Evolutionary conservation across 1,140 invertebrate genomes (phyloP).

Genomic region (Arion vulgaris): DNA sequence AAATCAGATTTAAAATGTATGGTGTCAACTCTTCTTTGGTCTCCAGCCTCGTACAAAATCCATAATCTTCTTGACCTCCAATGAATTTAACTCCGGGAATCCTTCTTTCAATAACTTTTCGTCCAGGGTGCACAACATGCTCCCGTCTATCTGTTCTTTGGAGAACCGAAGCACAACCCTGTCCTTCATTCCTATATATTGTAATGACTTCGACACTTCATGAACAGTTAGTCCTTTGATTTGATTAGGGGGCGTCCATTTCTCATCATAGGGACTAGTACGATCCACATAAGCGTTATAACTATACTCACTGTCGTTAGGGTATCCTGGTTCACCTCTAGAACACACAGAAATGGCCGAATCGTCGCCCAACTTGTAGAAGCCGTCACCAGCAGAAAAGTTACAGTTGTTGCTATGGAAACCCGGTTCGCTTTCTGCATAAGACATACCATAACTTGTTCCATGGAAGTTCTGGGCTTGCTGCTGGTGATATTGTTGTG

Average conservation of each 20-base stretch:
- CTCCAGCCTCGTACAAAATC: slow-evolving; percentile 69
- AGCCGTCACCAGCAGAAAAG: slow-evolving; percentile 49
- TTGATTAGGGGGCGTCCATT: slow-evolving; percentile 63
- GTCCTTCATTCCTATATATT: slow-evolving; percentile 70
- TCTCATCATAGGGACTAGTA: slow-evolving; percentile 38
- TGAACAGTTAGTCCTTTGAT: slow-evolving; percentile 58
- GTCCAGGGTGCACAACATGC: slow-evolving; percentile 63
- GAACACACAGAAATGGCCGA: slow-evolving; percentile 64
- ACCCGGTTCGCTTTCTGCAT: slow-evolving; percentile 58
- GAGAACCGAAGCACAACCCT: slow-evolving; percentile 64
- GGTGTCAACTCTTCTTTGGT: slow-evolving; percentile 58
- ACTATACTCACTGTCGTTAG: slow-evolving; percentile 67
- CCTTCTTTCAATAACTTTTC: slow-evolving; percentile 66
- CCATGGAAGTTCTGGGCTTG: not conserved
- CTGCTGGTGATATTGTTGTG: not conserved
- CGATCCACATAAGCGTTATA: slow-evolving; percentile 35
- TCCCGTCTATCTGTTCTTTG: slow-evolving; percentile 69
- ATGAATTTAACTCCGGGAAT: slow-evolving; percentile 67
- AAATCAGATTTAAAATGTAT: too few species aligned
- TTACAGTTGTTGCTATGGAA: slow-evolving; percentile 48
- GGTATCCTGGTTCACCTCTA: slow-evolving; percentile 55
- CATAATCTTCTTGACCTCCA: slow-evolving; percentile 69
- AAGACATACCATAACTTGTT: slow-evolving; percentile 27
- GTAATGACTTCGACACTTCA: slow-evolving; percentile 64
- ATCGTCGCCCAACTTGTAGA: slow-evolving; percentile 59